phyloP scores from a whole-genome alignment of 2,113 vertebrate genomes.

The Polyodon spathula region DNA sequence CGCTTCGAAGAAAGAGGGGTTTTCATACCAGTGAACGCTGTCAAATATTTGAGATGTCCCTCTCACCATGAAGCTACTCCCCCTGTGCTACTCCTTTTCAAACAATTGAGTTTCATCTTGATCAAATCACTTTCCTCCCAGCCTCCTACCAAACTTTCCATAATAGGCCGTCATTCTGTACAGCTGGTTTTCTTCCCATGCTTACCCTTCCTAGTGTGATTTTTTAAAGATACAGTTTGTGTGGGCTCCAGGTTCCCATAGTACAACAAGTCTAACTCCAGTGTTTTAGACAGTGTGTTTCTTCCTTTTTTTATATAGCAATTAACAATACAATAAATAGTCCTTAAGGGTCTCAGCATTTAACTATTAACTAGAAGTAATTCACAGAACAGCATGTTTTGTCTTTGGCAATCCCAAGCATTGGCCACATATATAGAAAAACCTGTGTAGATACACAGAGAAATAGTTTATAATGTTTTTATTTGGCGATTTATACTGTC shows the following conservation, averaged over 20 bases:
- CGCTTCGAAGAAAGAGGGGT: slow-evolving; percentile 72
- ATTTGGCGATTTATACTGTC: too few species aligned
- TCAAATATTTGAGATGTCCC: slow-evolving; percentile 98
- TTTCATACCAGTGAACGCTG: slow-evolving; percentile 97
- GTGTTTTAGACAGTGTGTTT: slow-evolving; percentile 9
- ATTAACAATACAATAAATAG: too few species aligned
- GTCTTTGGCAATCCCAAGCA: too few species aligned
- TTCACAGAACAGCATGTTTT: too few species aligned
- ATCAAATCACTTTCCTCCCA: slow-evolving; percentile 82
- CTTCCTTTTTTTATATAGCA: too few species aligned
- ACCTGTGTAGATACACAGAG: too few species aligned
- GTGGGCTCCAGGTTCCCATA: slow-evolving; percentile 27
- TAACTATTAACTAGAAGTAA: too few species aligned
- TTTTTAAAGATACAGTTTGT: slow-evolving; percentile 35
- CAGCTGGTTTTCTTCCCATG: slow-evolving; percentile 96
- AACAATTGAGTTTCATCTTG: slow-evolving; percentile 93
- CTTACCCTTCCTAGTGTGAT: slow-evolving; percentile 41
- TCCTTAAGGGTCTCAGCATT: too few species aligned
- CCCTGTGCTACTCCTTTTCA: slow-evolving; percentile 84
- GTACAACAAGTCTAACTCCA: slow-evolving; percentile 19
- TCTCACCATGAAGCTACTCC: slow-evolving; percentile 91
- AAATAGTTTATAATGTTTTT: too few species aligned
- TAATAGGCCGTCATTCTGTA: slow-evolving; percentile 82
- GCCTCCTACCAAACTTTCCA: slow-evolving; percentile 89
- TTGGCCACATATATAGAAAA: too few species aligned